Evolutionary conservation across 2,888 invertebrate species (phyloP).

Genomic region (Drosophila borborema): DNA sequence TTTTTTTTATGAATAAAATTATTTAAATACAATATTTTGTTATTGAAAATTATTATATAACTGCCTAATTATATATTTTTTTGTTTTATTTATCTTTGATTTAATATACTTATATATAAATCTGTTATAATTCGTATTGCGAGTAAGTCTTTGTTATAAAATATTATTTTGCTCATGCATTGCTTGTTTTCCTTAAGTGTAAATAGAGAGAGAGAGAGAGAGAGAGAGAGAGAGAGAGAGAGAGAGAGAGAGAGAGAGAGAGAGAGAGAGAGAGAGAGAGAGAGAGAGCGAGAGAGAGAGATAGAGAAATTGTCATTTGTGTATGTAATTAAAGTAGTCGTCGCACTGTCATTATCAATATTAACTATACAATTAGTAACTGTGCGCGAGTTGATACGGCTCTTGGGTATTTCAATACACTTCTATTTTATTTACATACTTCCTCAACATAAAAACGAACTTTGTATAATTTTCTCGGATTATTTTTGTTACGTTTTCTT

Average conservation of each 20-base stretch:
- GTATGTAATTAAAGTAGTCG: slow-evolving; percentile 29
- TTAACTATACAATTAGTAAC: slow-evolving; percentile 51
- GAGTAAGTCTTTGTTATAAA: no score
- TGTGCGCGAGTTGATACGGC: slow-evolving; percentile 45
- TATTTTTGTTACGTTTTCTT: slow-evolving; percentile 6
- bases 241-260: no score
- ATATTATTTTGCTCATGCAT: no score
- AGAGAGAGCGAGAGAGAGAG: background rate
- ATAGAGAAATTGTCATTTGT: slow-evolving; percentile 6
- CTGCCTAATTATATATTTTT: no score
- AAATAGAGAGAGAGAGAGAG: background rate
- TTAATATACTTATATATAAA: no score
- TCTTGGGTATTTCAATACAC: slow-evolving; percentile 34
- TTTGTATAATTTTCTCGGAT: slow-evolving; percentile 42
- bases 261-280: background rate
- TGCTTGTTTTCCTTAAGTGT: slow-evolving; percentile 10
- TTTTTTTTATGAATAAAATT: no score
- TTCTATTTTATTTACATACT: slow-evolving; percentile 43
- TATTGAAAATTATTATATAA: no score
- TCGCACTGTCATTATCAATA: slow-evolving; percentile 36
- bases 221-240: background rate
- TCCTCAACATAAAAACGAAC: slow-evolving; percentile 25
- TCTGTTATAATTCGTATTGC: no score
- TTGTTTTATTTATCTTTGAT: no score
- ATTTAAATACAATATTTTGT: no score